Evolutionary conservation across 1,140 invertebrate genomes (phyloP).

Genomic region (Eueides isabella): DNA sequence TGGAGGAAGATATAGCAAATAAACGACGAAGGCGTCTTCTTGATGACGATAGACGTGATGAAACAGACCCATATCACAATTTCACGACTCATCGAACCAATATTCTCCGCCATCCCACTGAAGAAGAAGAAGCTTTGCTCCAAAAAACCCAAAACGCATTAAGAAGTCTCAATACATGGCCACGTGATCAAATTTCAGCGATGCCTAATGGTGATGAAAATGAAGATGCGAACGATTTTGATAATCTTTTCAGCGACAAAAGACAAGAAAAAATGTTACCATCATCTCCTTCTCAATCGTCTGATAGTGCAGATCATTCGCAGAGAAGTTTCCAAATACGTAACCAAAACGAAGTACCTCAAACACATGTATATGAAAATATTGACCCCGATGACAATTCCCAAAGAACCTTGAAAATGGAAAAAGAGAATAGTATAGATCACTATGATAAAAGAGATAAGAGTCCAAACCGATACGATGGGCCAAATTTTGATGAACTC

Average conservation of each 20-base stretch:
- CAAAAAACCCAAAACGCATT: conserved; percentile 93
- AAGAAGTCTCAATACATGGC: conserved; percentile 91
- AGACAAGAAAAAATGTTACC: conserved; percentile 86
- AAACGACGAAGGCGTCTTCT: conserved; percentile 69
- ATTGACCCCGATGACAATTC: conserved; percentile 55
- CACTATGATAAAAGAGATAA: conserved; percentile 67
- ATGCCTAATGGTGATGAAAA: conserved; percentile 86
- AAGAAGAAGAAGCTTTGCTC: conserved; percentile 91
- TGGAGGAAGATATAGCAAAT: conserved; percentile 65
- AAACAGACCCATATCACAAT: conserved; percentile 53
- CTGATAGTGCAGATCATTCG: conserved; percentile 85
- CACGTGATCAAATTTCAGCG: conserved; percentile 83
- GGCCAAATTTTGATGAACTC: conserved; percentile 90
- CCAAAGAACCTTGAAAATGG: conserved; percentile 56
- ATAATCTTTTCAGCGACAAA: conserved; percentile 93
- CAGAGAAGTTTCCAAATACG: conserved; percentile 82
- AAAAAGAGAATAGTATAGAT: conserved; percentile 73
- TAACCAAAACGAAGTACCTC: conserved; percentile 54
- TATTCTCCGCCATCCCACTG: conserved; percentile 62
- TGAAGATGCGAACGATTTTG: conserved; percentile 90
- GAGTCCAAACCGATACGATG: conserved; percentile 85
- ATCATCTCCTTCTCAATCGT: conserved; percentile 83
- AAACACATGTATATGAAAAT: conserved; percentile 44
- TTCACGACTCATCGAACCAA: conserved; percentile 56
- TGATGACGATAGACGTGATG: conserved; percentile 69